Conservation (phyloP, 2,888 invertebrate genomes). For the Phoronis australis region DNA sequence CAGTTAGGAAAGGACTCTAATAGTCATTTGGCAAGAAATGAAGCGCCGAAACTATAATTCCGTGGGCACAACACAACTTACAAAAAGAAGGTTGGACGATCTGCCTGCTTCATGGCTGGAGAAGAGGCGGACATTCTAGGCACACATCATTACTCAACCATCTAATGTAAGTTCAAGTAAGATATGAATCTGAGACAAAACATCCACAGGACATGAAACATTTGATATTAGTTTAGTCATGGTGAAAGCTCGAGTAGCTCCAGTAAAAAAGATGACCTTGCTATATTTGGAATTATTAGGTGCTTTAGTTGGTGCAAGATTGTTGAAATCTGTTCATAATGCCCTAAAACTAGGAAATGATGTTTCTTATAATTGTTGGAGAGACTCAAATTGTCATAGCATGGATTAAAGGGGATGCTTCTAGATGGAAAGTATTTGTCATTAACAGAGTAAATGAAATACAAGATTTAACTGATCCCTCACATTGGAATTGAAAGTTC, state of each 20-base stretch:
- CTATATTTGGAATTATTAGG: constrained; percentile 17
- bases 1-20: no score
- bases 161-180: no score
- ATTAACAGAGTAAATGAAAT: constrained; percentile 24
- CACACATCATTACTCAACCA: no score
- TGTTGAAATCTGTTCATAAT: constrained; percentile 8
- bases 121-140: no score
- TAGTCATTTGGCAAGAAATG: no score
- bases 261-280: constrained; percentile 18
- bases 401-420: constrained; percentile 15
- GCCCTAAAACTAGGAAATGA: constrained; percentile 18
- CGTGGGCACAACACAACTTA: no score
- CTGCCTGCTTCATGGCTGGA: no score
- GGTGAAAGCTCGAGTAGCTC: constrained; percentile 19
- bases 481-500: constrained; percentile 17
- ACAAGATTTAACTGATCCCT: constrained; percentile 4
- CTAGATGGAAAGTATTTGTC: constrained; percentile 20
- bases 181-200: no score
- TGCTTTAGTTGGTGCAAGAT: constrained; percentile 9
- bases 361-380: constrained; percentile 10
- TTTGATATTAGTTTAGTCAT: constrained; percentile 3
- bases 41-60: no score
- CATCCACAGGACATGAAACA: not conserved
- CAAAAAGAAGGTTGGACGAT: no score
- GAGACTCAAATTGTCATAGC: constrained; percentile 17